Evolutionary conservation across 2,888 invertebrate species (phyloP).

Genomic region (Pyrocoelia pectoralis): DNA sequence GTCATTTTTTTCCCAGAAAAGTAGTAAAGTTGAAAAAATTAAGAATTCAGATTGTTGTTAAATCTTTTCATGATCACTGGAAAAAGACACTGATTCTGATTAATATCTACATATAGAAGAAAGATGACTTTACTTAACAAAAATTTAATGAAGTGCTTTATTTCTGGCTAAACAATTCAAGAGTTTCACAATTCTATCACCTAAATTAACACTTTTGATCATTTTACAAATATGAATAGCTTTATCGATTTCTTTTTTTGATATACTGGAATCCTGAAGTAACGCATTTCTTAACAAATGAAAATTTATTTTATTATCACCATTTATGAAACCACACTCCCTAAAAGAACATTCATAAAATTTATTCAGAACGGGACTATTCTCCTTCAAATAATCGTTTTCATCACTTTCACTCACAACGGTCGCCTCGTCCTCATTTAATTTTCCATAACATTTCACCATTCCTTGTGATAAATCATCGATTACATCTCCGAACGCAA

Average conservation of each 20-base stretch:
- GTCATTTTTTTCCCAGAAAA: too few species aligned
- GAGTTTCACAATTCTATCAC: not conserved
- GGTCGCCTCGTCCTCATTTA: not conserved
- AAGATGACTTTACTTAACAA: too few species aligned
- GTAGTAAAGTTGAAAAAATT: too few species aligned
- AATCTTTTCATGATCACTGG: too few species aligned
- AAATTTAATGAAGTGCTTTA: not conserved
- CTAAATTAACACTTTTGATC: not conserved
- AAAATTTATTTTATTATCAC: not conserved
- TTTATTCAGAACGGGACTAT: not conserved
- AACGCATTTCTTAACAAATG: not conserved
- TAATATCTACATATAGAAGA: too few species aligned
- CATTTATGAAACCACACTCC: not conserved
- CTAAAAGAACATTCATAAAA: conserved; percentile 7
- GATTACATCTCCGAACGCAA: conserved; percentile 1
- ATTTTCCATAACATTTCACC: conserved; percentile 1
- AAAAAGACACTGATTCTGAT: too few species aligned
- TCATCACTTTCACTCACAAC: not conserved
- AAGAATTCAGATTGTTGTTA: too few species aligned
- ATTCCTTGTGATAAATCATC: conserved; percentile 3
- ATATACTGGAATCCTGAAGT: not conserved
- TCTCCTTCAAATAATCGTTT: not conserved
- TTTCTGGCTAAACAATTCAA: conserved; percentile 1
- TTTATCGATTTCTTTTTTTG: not conserved
- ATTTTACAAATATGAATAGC: not conserved